Percentiles rank a stretch among this genome's conserved stretches.
These are phyloP conservation scores for Macrobrachium nipponense DNA, from an alignment of 1,140 invertebrate species.

Conservation along the genomic window DNA sequence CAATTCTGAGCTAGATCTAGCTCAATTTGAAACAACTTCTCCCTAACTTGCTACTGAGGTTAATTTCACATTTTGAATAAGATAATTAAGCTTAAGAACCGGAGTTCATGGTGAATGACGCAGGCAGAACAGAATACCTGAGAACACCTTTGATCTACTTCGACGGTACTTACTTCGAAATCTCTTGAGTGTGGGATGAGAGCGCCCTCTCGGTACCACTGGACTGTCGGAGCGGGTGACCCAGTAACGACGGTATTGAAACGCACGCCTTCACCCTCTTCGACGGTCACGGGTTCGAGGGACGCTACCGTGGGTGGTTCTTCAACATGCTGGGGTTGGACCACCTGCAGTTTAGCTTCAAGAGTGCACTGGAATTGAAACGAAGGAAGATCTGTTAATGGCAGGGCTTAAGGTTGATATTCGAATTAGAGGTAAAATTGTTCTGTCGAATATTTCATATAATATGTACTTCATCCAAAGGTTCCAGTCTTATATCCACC, in stretches of 20 bases:
- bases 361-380: constrained; percentile 69
- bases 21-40: too few relatives aligned
- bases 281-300: constrained; percentile 84
- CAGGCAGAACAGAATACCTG: neutral
- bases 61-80: too few relatives aligned
- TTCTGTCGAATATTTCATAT: neutral
- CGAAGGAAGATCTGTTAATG: constrained; percentile 22
- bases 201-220: constrained; percentile 90
- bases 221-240: constrained; percentile 84
- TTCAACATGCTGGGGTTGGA: constrained; percentile 79
- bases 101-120: neutral
- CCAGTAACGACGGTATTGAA: constrained; percentile 86
- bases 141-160: neutral
- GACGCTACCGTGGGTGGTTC: constrained; percentile 81
- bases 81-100: too few relatives aligned
- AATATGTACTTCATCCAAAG: too few relatives aligned
- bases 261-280: constrained; percentile 87
- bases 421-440: neutral
- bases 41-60: too few relatives aligned
- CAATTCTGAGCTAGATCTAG: too few relatives aligned
- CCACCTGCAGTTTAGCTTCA: constrained; percentile 56
- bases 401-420: too few relatives aligned
- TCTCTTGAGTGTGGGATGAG: constrained; percentile 90
- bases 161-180: constrained; percentile 80
- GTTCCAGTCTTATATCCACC: too few relatives aligned